Evolutionary conservation across 1,140 invertebrate genomes (phyloP), one percentile per base, ranked within the genome.

Genomic region (Leptopilina boulardi): DNA sequence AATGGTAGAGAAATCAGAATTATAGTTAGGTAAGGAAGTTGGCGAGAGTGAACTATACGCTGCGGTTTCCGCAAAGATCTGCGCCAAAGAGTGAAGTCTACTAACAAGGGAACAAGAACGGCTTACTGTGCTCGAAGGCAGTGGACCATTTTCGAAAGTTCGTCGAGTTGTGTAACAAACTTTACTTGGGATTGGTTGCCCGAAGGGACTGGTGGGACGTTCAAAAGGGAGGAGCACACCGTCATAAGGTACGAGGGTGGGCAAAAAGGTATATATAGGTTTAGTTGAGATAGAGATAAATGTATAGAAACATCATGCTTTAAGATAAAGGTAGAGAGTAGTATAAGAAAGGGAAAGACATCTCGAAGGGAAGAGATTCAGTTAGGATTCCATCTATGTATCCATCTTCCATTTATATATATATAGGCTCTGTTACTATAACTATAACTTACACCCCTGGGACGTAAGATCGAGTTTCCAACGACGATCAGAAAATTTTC

Each of bases 131-230:
- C 73, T 81, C 84, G 81, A 83, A 87, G 85, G 87, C 87, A 87
- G 85, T 86, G 87, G 88, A 86, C 88, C 88, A 88, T 89, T 90
- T 89, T 86, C 84, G 80, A 86, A 89, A 88, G 88, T 90, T 90
- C 87, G 79, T 84, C 86, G 86, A 90, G 88, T 90, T 90, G 89
- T 90, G 87, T 90, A 89, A 90, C 88, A 90, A 90, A 90, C 89
- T 90, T 90, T 89, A 87, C 88, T 89, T 86, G 81, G 88, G 88
- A 90, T 90, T 89, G 89, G 88, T 89, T 88, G 88, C 88, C 86
- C 83, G 86, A 87, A 86, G 88, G 88, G 87, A 87, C 83, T 85
- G 86, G 86, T 87, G 87, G 84, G 86, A 81, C 83, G 74, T 81
- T 47, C 82, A 82, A 82, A 84, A 87, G 77, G 82, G 82, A 80